Evolutionary conservation across 2,797 vertebrate genomes (phyloP), one percentile per base, ranked within the genome.

Genomic region (Furcifer pardalis): DNA sequence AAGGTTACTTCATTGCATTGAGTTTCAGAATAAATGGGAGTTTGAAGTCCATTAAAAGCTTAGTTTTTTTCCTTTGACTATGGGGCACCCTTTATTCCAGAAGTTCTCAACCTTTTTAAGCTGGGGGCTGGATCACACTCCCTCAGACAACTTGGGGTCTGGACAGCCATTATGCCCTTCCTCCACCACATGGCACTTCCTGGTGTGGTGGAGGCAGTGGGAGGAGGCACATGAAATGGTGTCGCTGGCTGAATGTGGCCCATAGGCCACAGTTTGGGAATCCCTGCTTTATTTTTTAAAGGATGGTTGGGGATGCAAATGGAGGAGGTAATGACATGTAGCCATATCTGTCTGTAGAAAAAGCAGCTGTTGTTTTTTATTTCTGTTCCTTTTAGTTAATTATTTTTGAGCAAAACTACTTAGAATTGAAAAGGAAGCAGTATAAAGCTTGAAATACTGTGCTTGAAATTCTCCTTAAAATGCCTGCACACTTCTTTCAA

Each of bases 1-100:
- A 82, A 86, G 73, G 49, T 82, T 87, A 78, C 79, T 88, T 92
- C 0, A 0, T 46, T 89, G 72, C n/a, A 37, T 32, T 83, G 87
- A 62, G 79, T 87, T 87, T 69, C 81, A 85, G 81, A 82, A 85
- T 86, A 91, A 82, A 79, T 66, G 68, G 65, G 86, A 62, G 82
- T 87, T 91, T 89, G 78, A 88, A 91, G 84, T 52, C 25, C 83
- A n/a, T 85, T 88, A 84, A 89, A 90, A 92, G 69, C 35, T 83
- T 82, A 1, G 0, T 72, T 37, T 93, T 87, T 89, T 65, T 66
- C 76, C 90, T 84, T 68, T n/a, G n/a, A n/a, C n/a, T n/a, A n/a
- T n/a, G n/a, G n/a, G n/a, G n/a, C n/a, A n/a, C n/a, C n/a, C n/a
- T n/a, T n/a, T n/a, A n/a, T n/a, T n/a, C n/a, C n/a, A n/a, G n/a